These are phyloP conservation scores for Melanogrammus aeglefinus DNA, from an alignment of 2,797 vertebrate genomes.

Conservation along the genomic window DNA sequence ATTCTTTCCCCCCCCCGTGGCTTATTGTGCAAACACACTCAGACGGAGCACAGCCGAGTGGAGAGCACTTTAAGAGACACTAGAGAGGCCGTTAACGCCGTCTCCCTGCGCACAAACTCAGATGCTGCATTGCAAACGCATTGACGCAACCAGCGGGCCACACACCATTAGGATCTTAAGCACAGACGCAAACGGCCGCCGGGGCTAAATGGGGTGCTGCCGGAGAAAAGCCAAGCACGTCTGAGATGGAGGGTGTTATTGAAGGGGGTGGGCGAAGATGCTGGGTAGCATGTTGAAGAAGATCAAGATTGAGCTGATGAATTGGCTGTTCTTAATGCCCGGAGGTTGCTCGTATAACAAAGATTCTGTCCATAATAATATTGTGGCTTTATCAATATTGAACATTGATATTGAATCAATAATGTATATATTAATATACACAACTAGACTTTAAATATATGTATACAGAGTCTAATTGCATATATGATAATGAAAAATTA, in stretches of 20 bases:
- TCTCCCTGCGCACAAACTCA: slow-evolving; percentile 16
- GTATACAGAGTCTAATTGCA: too few relatives aligned
- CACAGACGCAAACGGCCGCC: slow-evolving; percentile 24
- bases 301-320: too few relatives aligned
- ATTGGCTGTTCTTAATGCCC: too few relatives aligned
- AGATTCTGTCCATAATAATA: not conserved
- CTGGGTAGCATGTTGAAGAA: not conserved
- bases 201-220: slow-evolving; percentile 40
- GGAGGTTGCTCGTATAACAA: not conserved
- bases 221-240: slow-evolving; percentile 43
- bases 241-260: slow-evolving; percentile 28
- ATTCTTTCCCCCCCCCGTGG: slow-evolving; percentile 37
- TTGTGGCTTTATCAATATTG: not conserved
- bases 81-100: not conserved
- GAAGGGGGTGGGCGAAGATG: not conserved
- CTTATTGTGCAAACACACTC: slow-evolving; percentile 31
- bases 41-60: slow-evolving; percentile 36
- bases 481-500: too few relatives aligned
- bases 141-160: slow-evolving; percentile 19
- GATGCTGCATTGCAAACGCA: slow-evolving; percentile 9
- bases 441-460: too few relatives aligned
- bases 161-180: slow-evolving; percentile 15
- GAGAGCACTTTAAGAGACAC: slow-evolving; percentile 18
- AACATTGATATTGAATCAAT: too few relatives aligned
- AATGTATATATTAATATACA: too few relatives aligned